Percentiles rank a stretch among this genome's conserved stretches.
Conservation (phyloP, 2,113 vertebrate species). For the Sander lucioperca region DNA sequence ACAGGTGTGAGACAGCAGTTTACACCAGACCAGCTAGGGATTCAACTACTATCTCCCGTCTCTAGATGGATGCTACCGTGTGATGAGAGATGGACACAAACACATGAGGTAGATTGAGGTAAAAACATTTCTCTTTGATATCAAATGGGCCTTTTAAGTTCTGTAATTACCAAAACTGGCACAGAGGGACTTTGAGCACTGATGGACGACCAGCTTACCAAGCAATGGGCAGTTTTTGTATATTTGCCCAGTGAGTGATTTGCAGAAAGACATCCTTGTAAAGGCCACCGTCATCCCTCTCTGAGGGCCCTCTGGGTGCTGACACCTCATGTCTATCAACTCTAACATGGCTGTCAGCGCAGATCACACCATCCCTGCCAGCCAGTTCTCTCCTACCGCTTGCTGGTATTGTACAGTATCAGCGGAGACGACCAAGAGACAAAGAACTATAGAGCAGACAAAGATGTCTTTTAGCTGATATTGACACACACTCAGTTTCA, state of each 20-base stretch:
- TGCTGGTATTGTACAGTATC: constrained; percentile 57
- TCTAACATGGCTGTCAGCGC: constrained; percentile 65
- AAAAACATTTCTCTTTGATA: constrained; percentile 33
- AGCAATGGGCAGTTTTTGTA: constrained; percentile 66
- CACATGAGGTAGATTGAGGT: not conserved
- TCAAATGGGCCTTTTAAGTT: constrained; percentile 36
- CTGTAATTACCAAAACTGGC: constrained; percentile 47
- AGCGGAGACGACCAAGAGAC: not conserved
- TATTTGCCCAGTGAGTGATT: constrained; percentile 77
- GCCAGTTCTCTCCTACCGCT: constrained; percentile 13
- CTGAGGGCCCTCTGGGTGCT: constrained; percentile 70
- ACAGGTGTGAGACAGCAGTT: constrained; percentile 1
- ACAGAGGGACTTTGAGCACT: constrained; percentile 40
- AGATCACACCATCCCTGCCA: constrained; percentile 41
- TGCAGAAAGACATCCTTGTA: constrained; percentile 79
- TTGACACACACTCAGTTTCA: constrained; percentile 58
- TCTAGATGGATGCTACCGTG: not conserved
- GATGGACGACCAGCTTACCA: constrained; percentile 65
- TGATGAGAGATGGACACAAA: constrained; percentile 14
- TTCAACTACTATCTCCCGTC: not conserved
- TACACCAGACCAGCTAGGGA: not conserved
- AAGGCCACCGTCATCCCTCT: constrained; percentile 76
- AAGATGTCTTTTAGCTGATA: constrained; percentile 59
- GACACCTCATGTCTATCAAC: constrained; percentile 80
- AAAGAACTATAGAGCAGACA: constrained; percentile 28